These are phyloP conservation scores for Pungitius pungitius DNA, from an alignment of 2,113 vertebrate species.

Conservation along the genomic window DNA sequence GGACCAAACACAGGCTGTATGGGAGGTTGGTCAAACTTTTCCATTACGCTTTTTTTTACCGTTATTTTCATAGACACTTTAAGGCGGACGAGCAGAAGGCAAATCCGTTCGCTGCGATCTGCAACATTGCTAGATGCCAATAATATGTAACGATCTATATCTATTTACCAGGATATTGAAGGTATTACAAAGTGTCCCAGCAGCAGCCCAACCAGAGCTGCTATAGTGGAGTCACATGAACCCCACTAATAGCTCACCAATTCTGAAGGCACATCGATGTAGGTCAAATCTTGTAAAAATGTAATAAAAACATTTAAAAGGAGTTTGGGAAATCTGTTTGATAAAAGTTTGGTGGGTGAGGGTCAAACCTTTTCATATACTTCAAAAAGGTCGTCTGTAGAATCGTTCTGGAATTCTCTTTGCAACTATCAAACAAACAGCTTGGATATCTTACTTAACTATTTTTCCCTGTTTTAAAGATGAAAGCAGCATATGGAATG, in stretches of 20 bases:
- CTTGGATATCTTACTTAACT: background rate
- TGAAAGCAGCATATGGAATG: conserved; percentile 9
- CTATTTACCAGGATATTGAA: no score
- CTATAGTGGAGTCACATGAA: background rate
- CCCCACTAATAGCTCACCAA: background rate
- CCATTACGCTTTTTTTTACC: background rate
- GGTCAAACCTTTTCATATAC: background rate
- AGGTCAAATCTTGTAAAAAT: background rate
- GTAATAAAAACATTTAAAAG: no score
- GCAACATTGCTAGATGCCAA: no score
- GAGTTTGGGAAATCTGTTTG: background rate
- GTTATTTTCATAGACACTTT: background rate
- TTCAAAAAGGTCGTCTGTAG: background rate
- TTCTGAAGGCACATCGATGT: background rate
- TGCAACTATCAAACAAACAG: background rate
- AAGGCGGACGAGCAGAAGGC: no score
- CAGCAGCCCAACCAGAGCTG: background rate
- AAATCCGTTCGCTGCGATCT: no score
- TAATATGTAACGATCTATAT: no score
- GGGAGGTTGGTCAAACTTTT: background rate
- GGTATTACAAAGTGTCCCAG: background rate
- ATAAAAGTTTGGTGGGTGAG: background rate
- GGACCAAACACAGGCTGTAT: background rate
- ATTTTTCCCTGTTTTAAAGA: background rate
- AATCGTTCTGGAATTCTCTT: background rate